Base-by-base conservation (phyloP, 2,797 vertebrate species). In the Vespertilio murinus region DNA sequence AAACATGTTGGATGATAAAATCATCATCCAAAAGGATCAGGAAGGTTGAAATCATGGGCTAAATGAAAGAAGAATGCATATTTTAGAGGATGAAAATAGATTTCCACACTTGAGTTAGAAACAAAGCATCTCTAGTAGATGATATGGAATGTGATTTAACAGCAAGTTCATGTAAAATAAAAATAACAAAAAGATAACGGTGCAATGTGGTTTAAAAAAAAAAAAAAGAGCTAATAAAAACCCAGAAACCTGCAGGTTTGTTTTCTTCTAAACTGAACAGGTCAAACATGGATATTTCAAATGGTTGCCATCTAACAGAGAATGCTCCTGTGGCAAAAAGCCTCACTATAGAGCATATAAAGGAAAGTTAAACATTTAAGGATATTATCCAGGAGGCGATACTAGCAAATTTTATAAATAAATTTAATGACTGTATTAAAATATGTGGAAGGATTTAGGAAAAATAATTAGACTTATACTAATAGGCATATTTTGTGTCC, bases 111-210 rank as follows among this genome's bases (percentile, higher is more conserved):
- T 90, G 40, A 77, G 12, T 70, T 83, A 52, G 28, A 78, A 82
- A 73, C 18, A 74, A 92, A 40, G 23, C 40, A 42, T 71, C 6
- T 30, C 2, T 74, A n/a, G 61, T 42, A 77, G 23, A n/a, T 91
- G n/a, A 79, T 40, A 69, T 23, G 6, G 23, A 64, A 90, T 64
- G 47, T 81, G 5, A 69, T 33, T 92, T 67, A 79, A 88, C 16
- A 84, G 52, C 79, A 90, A 86, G 8, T 83, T 85, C 52, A 56
- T 47, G n/a, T 2, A 88, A 94, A 84, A 77, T 90, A 88, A 87
- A 94, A 59, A 35, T 49, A 91, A 40, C 30, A 40, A 79, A 80
- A 23, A 88, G 20, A 70, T 18, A 71, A 83, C 30, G 7, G 4
- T 70, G 54, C 59, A 79, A 71, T 28, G 10, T 38, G 1, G 11